Evolutionary conservation across 1,140 invertebrate genomes (phyloP).

Genomic region (Drosophila pandora): DNA sequence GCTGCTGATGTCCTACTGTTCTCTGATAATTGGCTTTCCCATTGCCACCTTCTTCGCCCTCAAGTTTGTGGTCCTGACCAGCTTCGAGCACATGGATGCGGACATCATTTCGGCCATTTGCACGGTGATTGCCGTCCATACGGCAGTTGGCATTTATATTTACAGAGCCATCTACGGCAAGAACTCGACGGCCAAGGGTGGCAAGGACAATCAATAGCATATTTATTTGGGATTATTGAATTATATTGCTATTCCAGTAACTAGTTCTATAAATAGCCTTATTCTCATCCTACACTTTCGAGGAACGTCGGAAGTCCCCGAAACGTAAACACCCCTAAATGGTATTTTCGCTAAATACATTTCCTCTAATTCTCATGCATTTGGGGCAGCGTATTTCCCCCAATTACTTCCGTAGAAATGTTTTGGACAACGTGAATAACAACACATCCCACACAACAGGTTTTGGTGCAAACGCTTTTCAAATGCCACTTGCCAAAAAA

Average conservation of each 20-base stretch:
- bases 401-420: conserved; percentile 8
- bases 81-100: conserved; percentile 25
- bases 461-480: conserved; percentile 11
- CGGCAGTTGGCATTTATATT: conserved; percentile 40
- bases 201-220: neutral
- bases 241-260: neutral
- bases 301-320: neutral
- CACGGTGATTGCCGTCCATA: conserved; percentile 39
- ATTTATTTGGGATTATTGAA: neutral
- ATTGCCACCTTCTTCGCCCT: conserved; percentile 43
- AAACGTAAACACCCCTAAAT: neutral
- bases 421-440: conserved; percentile 11
- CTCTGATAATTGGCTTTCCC: conserved; percentile 38
- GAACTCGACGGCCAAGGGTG: conserved; percentile 1
- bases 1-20: conserved; percentile 32
- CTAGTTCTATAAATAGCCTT: neutral
- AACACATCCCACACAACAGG: conserved; percentile 16
- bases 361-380: neutral
- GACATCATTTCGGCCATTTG: conserved; percentile 48
- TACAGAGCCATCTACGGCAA: conserved; percentile 35
- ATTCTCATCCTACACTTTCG: neutral
- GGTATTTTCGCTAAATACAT: neutral
- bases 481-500: conserved; percentile 22
- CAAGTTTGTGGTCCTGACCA: conserved; percentile 52
- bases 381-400: conserved; percentile 10